Conservation (phyloP, 2,888 invertebrate genomes). For the Hyles lineata region DNA sequence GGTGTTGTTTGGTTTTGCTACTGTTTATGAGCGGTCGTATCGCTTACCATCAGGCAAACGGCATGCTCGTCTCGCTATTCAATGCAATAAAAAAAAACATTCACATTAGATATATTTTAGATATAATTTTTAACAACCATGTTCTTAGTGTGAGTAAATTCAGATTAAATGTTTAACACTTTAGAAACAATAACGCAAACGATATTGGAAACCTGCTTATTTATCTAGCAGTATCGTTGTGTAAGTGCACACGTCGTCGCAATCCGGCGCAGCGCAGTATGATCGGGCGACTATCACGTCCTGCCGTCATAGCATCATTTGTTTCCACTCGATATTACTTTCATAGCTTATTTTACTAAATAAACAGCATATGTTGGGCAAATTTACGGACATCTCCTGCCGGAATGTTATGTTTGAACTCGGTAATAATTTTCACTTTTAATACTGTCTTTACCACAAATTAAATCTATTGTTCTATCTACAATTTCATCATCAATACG, state of each 20-base stretch:
- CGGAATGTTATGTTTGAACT: too few species aligned
- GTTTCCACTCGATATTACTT: slow-evolving; percentile 43
- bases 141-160: not conserved
- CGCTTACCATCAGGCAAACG: too few species aligned
- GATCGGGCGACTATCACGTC: slow-evolving; percentile 29
- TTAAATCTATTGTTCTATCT: too few species aligned
- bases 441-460: too few species aligned
- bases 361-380: not conserved
- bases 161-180: not conserved
- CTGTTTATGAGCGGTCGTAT: too few species aligned
- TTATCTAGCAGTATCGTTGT: slow-evolving; percentile 36
- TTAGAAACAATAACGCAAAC: not conserved
- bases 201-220: not conserved
- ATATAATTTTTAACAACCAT: too few species aligned
- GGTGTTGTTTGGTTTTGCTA: too few species aligned
- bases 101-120: too few species aligned
- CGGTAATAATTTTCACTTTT: too few species aligned
- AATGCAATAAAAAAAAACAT: too few species aligned
- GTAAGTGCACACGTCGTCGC: slow-evolving; percentile 48
- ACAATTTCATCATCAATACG: too few species aligned
- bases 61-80: too few species aligned
- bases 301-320: slow-evolving; percentile 32
- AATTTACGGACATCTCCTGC: not conserved
- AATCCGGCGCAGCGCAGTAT: slow-evolving; percentile 46
- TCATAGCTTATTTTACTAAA: slow-evolving; percentile 47